Conservation (phyloP, 2,113 vertebrate species). For the Tachycineta bicolor region DNA sequence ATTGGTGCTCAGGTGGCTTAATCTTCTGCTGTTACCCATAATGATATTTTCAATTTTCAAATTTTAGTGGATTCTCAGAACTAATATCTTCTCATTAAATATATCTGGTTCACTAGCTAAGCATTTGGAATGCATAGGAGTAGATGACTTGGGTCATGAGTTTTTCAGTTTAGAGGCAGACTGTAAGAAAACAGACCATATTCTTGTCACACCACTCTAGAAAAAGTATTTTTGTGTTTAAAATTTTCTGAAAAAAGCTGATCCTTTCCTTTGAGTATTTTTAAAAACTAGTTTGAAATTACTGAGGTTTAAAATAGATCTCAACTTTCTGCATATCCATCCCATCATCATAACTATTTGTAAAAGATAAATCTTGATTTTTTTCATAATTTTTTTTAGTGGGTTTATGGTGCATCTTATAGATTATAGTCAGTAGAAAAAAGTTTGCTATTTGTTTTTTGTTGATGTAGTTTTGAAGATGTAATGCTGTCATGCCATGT, state of each 20-base stretch:
- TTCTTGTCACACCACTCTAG: neutral
- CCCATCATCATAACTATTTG: neutral
- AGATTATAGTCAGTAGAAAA: neutral
- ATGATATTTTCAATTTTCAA: neutral
- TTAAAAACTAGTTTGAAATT: conserved; percentile 11
- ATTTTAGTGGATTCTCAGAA: neutral
- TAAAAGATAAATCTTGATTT: neutral
- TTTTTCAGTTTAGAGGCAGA: neutral
- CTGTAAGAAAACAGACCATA: neutral
- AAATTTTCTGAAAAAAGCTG: neutral
- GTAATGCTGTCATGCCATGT: neutral
- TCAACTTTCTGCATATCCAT: neutral
- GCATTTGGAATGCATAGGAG: neutral
- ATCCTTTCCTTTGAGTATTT: neutral
- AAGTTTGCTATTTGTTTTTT: neutral
- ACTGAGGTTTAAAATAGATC: conserved; percentile 12
- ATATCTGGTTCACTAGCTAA: neutral
- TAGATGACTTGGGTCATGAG: neutral
- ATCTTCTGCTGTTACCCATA: neutral
- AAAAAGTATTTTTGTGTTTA: neutral
- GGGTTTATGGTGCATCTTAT: neutral
- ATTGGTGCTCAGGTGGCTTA: neutral
- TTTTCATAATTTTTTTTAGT: neutral
- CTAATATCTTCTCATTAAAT: neutral
- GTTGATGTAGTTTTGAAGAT: neutral